Evolutionary conservation across 2,113 vertebrate genomes (phyloP).

Genomic region (Ammospiza nelsoni): DNA sequence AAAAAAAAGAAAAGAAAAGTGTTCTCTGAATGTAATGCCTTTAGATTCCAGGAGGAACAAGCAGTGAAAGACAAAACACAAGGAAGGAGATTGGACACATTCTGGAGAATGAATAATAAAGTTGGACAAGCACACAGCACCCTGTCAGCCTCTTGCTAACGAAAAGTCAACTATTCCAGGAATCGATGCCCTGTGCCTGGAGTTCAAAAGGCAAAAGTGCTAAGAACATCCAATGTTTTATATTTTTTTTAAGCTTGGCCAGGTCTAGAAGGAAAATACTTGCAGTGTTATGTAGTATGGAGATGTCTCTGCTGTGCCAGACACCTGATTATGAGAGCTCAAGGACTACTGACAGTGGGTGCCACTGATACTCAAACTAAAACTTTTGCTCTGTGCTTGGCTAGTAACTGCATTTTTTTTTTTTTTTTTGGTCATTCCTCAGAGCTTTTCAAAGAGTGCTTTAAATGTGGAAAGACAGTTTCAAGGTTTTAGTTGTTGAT

Average conservation of each 20-base stretch:
- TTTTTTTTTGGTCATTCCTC: neutral
- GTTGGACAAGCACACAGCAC: neutral
- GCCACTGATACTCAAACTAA: neutral
- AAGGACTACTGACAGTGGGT: neutral
- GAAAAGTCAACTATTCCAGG: neutral
- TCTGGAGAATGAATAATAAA: slow-evolving; percentile 8
- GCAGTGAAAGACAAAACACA: neutral
- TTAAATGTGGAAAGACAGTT: neutral
- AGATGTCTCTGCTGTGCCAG: neutral
- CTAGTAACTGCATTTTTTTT: neutral
- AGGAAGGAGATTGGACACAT: neutral
- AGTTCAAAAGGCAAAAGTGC: neutral
- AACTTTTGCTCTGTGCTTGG: neutral
- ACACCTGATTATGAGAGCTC: neutral
- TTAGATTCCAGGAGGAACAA: neutral
- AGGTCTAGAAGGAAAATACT: neutral
- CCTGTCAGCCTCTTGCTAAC: neutral
- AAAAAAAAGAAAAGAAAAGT: neutral
- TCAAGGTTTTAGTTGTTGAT: neutral
- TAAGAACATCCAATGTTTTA: neutral
- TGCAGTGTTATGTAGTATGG: neutral
- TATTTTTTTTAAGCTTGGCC: neutral
- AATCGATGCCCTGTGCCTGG: neutral
- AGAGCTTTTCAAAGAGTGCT: neutral
- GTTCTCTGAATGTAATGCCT: neutral